Conservation (phyloP, 2,797 vertebrate species). For the Capromys pilorides region DNA sequence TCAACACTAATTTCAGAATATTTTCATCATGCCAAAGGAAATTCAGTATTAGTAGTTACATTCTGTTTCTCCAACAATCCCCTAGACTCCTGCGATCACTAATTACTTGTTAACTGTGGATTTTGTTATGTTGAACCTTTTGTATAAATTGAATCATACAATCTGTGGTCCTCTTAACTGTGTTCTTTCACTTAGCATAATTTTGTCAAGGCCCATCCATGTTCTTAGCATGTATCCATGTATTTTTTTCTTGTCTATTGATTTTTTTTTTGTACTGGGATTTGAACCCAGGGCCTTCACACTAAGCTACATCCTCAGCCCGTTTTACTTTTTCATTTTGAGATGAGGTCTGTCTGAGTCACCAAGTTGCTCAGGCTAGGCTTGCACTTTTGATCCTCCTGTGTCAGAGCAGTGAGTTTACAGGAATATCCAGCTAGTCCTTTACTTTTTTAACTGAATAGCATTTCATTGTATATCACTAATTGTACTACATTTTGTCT, state of each 20-base stretch:
- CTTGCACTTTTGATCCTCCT: background rate
- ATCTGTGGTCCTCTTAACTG: slow-evolving; percentile 13
- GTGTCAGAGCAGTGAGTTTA: background rate
- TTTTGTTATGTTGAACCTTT: slow-evolving; percentile 46
- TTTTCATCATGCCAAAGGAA: background rate
- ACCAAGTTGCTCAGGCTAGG: background rate
- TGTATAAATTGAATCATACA: slow-evolving; percentile 8
- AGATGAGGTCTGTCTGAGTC: background rate
- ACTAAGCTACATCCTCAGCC: background rate
- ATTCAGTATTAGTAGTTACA: slow-evolving; percentile 6
- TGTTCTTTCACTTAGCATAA: slow-evolving; percentile 11
- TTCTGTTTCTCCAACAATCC: background rate
- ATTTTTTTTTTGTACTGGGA: background rate
- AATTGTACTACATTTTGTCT: background rate
- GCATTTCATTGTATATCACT: background rate
- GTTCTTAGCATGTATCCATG: background rate
- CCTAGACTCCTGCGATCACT: background rate
- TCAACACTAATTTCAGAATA: slow-evolving; percentile 41
- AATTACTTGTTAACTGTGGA: slow-evolving; percentile 13
- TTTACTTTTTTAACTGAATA: slow-evolving; percentile 9
- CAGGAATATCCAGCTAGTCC: background rate
- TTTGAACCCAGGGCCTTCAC: background rate
- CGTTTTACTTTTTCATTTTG: background rate
- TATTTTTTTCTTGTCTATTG: background rate
- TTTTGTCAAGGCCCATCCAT: slow-evolving; percentile 5